Base-by-base conservation (phyloP, 2,888 invertebrate species). In the Nematopogon swammerdamellus region DNA sequence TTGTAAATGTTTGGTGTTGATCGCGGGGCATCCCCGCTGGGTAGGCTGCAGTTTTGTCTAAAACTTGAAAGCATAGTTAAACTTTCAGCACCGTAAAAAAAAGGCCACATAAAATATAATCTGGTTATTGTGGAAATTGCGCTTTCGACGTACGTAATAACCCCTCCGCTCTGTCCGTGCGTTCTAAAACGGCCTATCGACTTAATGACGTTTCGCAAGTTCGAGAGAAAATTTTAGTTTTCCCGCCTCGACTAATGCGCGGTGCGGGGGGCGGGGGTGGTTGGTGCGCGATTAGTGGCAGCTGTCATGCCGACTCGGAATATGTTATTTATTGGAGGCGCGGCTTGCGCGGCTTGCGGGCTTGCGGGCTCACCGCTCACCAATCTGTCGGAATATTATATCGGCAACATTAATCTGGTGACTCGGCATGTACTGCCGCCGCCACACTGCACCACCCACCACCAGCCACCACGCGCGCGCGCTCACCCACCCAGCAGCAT, bases 141-240 rank as follows among this genome's bases (percentile, higher is more conserved):
- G n/a, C n/a, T n/a, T n/a, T n/a, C n/a, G n/a, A n/a, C n/a, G n/a
- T n/a, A n/a, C 25, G 8, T 8, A 25, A 25, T 8, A 36, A 14
- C 36, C 36, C 8, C 8, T 30, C 11, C 47, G 36, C 29, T 46
- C 14, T 19, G 70, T 75, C 70, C n/a, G n/a, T n/a, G n/a, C n/a
- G n/a, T 72, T 74, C 73, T 72, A 75, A 73, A 72, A 69, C 65
- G 61, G 58, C 72, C 72, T 70, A 73, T 76, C 75, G 70, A 71
- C 69, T 68, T 75, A 76, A 77, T 76, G 75, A 70, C 72, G 72
- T 75, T 77, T 63, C 63, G 65, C 62, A 76, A 76, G 68, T 77
- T 74, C 60, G 58, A 59, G 67, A 67, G 70, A 68, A 67, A 70
- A 73, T 73, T 70, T 72, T 70, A 73, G 75, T 72, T 73, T 36